Evolutionary conservation across 2,888 invertebrate species (phyloP), one percentile per base, ranked within the genome.

Genomic region (Choreutis nemorana): DNA sequence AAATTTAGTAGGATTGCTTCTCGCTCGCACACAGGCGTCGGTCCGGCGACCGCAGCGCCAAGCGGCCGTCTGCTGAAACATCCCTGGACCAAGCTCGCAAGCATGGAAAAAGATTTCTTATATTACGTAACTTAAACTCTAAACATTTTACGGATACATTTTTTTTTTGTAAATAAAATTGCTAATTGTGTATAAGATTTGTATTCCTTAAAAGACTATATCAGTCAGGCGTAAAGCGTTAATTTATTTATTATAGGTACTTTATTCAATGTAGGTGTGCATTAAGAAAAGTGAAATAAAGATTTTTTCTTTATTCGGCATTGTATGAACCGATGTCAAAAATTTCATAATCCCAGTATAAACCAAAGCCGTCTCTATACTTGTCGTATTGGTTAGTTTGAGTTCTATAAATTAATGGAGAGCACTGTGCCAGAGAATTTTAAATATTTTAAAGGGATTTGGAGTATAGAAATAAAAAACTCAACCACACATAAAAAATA

Each of bases 1-100:
- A 77, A 78, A 78, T 78, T 78, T 78, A 78, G 77, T 78, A 70
- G 75, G 70, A 61, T 57, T 63, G 62, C 55, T 60, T 65, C 70
- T 63, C 59, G 61, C 54, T 51, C 61, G 57, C 56, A 60, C 55
- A 42, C 40, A 28, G 16, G n/a, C 32, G 32, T 23, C 30, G 35
- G 31, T 21, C 48, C 47, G 45, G 35, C 18, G 42, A 41, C 48
- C 33, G 37, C 41, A 48, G 48, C 50, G 52, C 44, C 48, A 43
- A 48, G 45, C 48, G 40, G 36, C 37, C 40, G 44, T 39, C 41
- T 42, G 34, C 35, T 36, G 41, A 33, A 37, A 41, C 39, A 36
- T 31, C 37, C 31, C 31, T 32, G 36, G 41, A 35, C 42, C 34
- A 28, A 36, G 26, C 26, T 7, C 10, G 3, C 3, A 32, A 40